Percentiles rank a stretch among this genome's conserved stretches.
Evolutionary conservation across 2,797 vertebrate species (phyloP).

Genomic region (Erithacus rubecula): DNA sequence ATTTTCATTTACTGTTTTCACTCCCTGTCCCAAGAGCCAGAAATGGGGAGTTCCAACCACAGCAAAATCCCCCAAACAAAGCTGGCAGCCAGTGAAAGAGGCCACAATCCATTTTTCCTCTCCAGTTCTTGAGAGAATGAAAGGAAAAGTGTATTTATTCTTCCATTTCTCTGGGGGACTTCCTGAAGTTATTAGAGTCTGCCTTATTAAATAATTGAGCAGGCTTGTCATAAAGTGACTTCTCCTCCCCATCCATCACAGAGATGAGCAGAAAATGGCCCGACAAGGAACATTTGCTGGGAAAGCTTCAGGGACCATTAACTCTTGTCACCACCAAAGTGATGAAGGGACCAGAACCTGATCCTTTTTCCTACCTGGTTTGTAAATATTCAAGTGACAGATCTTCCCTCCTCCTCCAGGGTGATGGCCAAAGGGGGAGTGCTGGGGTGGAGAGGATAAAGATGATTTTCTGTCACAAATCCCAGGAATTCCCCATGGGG

Average conservation of each 20-base stretch:
- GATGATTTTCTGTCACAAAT: background rate
- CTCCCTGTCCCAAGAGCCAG: background rate
- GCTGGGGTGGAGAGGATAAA: background rate
- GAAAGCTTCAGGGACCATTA: constrained; percentile 52
- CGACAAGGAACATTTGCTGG: constrained; percentile 64
- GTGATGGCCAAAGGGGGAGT: background rate
- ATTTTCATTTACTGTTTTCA: background rate
- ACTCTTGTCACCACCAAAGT: constrained; percentile 44
- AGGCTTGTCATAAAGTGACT: constrained; percentile 51
- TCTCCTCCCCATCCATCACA: constrained; percentile 44
- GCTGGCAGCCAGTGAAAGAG: background rate
- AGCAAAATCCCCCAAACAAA: background rate
- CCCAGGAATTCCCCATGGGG: background rate
- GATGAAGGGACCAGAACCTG: constrained; percentile 40
- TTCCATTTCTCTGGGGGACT: background rate
- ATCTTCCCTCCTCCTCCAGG: background rate
- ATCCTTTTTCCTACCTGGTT: background rate
- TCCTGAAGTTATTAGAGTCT: constrained; percentile 51
- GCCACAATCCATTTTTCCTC: background rate
- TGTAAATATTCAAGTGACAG: background rate
- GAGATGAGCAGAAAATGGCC: constrained; percentile 39
- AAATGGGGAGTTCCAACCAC: background rate
- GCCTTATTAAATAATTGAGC: constrained; percentile 62
- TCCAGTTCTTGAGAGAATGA: background rate
- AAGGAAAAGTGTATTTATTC: constrained; percentile 27